phyloP scores from a whole-genome alignment of 2,113 vertebrate species.

The Cacatua alba region DNA sequence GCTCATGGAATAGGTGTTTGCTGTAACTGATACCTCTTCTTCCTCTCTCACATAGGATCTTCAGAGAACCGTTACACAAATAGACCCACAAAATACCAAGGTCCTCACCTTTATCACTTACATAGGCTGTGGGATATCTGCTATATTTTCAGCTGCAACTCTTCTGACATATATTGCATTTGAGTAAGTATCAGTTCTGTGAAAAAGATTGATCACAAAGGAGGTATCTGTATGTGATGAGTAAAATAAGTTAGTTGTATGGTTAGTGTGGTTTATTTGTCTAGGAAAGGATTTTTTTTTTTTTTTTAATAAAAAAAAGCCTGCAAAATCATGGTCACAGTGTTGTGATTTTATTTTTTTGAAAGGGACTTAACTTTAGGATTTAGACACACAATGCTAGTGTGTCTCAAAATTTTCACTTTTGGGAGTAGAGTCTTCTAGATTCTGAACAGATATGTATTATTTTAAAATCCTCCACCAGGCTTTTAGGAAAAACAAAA shows the following conservation, averaged over 20 bases:
- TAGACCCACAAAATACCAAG: slow-evolving; percentile 79
- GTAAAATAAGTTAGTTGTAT: not conserved
- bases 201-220: not conserved
- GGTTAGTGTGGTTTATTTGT: not conserved
- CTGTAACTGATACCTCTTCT: not conserved
- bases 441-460: not conserved
- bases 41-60: slow-evolving; percentile 81
- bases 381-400: not conserved
- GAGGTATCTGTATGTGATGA: not conserved
- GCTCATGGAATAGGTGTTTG: not conserved
- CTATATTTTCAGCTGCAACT: slow-evolving; percentile 92
- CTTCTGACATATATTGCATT: slow-evolving; percentile 95
- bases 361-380: not conserved
- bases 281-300: not conserved
- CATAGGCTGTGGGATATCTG: slow-evolving; percentile 93
- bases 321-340: too few species aligned
- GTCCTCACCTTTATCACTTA: slow-evolving; percentile 93
- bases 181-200: slow-evolving; percentile 85
- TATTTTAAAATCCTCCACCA: not conserved
- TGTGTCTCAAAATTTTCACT: not conserved
- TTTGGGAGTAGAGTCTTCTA: not conserved
- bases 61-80: slow-evolving; percentile 70
- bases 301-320: too few species aligned
- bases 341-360: too few species aligned
- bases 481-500: not conserved